Base-by-base conservation (phyloP, 2,113 vertebrate species). In the Strix uralensis region DNA sequence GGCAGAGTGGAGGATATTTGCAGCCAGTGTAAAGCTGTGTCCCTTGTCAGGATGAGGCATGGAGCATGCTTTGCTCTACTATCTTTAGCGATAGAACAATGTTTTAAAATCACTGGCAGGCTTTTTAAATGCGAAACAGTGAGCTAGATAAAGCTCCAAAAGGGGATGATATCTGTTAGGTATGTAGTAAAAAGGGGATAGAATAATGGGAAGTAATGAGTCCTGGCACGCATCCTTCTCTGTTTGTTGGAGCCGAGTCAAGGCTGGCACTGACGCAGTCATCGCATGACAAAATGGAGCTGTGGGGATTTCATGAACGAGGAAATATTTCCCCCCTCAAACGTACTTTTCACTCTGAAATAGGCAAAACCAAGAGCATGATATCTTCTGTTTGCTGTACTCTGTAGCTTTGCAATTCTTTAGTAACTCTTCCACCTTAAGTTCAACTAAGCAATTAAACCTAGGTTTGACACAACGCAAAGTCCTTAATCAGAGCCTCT, bases 31-130 rank as follows among this genome's bases (percentile, higher is more conserved):
- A 78, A 74, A 47, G 61, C 62, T 42, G 70, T 11, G 42, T 42
- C 69, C 84, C 42, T 52, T 84, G 88, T 86, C 90, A 92, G 90
- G 88, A 88, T 57, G 69, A 94, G 91, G 72, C 90, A 89, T 40
- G 55, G 77, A 44, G 27, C n/a, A 12, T 36, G n/a, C 63, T 92
- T 74, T 78, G 86, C 80, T 88, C 65, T 29, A 3, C 38, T 32
- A 10, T 93, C 88, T 55, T 25, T 59, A 57, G 67, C 17, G 78
- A 36, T 42, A 26, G 69, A 86, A 26, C 30, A 51, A 2, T 7
- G 10, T 47, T 89, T 94, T 59, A 73, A 90, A 84, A 55, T 61
- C 47, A 26, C 80, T 13, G 59, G 71, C 55, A 92, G 75, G 22
- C 29, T 88, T 88, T 87, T 88, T 36, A n/a, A 75, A 20, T 30